Conservation (phyloP, 2,797 vertebrate genomes). For the Lemur catta region DNA sequence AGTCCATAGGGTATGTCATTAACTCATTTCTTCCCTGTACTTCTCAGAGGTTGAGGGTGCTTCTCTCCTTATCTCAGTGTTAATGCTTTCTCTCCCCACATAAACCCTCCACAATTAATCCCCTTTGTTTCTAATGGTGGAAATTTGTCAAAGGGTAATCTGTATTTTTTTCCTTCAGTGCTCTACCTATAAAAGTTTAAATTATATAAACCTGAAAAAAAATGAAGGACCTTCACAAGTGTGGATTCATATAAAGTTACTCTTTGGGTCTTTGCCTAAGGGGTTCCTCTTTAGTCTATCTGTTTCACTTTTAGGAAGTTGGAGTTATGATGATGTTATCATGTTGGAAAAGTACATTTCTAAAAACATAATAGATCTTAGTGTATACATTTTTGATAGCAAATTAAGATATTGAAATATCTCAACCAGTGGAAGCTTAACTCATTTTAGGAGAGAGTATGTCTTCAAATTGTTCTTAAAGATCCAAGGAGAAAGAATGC, state of each 20-base stretch:
- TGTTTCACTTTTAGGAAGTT: neutral
- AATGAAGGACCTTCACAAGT: neutral
- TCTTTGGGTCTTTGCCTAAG: neutral
- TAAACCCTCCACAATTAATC: neutral
- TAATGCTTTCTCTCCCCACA: neutral
- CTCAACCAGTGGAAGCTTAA: neutral
- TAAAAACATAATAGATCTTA: neutral
- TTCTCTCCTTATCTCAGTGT: neutral
- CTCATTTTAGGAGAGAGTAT: neutral
- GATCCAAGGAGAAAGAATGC: neutral
- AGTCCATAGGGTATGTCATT: neutral
- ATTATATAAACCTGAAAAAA: neutral
- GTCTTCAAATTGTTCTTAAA: neutral
- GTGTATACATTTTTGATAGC: neutral
- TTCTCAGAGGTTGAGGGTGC: neutral
- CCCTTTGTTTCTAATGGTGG: neutral
- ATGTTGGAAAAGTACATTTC: constrained; percentile 2
- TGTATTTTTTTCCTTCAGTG: neutral
- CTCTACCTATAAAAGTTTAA: neutral
- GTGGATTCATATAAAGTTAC: neutral
- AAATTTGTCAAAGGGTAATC: neutral
- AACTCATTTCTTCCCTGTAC: neutral
- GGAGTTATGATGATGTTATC: neutral
- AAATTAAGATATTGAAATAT: constrained; percentile 1
- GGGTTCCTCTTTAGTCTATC: neutral